phyloP scores from a whole-genome alignment of 2,113 vertebrate species.

The Stigmatopora argus region DNA sequence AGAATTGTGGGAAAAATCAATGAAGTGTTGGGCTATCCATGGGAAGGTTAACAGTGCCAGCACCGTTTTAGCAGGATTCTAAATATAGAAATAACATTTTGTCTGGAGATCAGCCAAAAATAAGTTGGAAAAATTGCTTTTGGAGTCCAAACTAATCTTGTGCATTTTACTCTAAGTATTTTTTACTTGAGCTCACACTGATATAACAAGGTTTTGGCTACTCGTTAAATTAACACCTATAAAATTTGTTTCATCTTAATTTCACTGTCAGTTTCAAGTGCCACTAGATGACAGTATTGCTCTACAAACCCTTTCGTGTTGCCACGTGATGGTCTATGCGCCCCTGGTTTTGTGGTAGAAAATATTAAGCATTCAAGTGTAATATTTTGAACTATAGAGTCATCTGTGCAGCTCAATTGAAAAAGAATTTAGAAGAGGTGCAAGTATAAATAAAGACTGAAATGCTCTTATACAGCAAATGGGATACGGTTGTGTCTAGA shows the following conservation, averaged over 20 bases:
- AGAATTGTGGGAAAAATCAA: too few relatives aligned
- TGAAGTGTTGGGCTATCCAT: conserved; percentile 11
- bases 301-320: not conserved
- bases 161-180: not conserved
- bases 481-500: not conserved
- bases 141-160: not conserved
- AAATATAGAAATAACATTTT: conserved; percentile 34
- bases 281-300: not conserved
- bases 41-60: conserved; percentile 29
- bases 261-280: not conserved
- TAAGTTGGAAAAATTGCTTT: not conserved
- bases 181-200: too few relatives aligned
- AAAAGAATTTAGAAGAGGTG: not conserved
- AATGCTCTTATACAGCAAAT: not conserved
- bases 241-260: not conserved
- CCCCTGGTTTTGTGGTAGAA: not conserved
- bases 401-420: not conserved
- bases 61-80: conserved; percentile 26
- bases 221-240: too few relatives aligned
- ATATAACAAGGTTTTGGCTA: too few relatives aligned
- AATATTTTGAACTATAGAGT: not conserved
- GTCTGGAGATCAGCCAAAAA: conserved; percentile 1
- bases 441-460: not conserved
- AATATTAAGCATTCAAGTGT: not conserved
- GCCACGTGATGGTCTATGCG: not conserved